A percentile compares a stretch with the other conserved stretches of the same genome.
Conservation (phyloP, 30 jellyfish, hydroid and myxozoan species). For the Chrysaora quinquecirrha region DNA sequence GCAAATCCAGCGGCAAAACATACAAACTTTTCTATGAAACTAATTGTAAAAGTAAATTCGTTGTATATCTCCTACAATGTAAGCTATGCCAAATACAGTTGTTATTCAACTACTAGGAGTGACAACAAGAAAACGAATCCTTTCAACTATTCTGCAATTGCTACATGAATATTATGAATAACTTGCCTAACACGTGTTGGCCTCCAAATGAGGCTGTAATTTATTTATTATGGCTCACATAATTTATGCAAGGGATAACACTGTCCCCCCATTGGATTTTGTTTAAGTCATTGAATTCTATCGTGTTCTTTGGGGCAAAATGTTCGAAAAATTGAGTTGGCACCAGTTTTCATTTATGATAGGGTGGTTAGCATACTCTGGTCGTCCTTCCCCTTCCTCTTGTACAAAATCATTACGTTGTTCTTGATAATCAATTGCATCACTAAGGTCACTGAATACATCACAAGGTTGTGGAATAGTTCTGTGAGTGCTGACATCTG, state of each 20-base stretch:
- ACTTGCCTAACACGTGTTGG: too few relatives aligned
- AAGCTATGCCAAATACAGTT: too few relatives aligned
- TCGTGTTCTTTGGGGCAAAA: background rate
- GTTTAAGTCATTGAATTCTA: background rate
- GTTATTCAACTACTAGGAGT: too few relatives aligned
- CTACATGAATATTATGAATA: too few relatives aligned
- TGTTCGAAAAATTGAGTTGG: background rate
- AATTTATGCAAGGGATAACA: background rate
- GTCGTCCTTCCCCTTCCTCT: background rate
- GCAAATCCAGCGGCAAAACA: slow-evolving; percentile 2
- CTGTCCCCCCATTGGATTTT: background rate
- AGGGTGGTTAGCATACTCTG: background rate
- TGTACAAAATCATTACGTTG: background rate
- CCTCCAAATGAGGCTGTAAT: too few relatives aligned
- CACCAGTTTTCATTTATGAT: background rate
- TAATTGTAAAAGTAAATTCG: slow-evolving; percentile 12
- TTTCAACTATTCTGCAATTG: too few relatives aligned
- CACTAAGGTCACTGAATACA: background rate
- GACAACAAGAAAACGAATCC: too few relatives aligned
- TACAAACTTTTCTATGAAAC: slow-evolving; percentile 5
- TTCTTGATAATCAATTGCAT: background rate
- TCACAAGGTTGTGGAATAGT: background rate
- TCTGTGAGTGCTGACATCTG: background rate
- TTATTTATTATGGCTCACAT: too few relatives aligned
- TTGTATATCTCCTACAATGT: background rate